Evolutionary conservation across 2,113 vertebrate species (phyloP).

Genomic region (Erpornis zantholeuca): DNA sequence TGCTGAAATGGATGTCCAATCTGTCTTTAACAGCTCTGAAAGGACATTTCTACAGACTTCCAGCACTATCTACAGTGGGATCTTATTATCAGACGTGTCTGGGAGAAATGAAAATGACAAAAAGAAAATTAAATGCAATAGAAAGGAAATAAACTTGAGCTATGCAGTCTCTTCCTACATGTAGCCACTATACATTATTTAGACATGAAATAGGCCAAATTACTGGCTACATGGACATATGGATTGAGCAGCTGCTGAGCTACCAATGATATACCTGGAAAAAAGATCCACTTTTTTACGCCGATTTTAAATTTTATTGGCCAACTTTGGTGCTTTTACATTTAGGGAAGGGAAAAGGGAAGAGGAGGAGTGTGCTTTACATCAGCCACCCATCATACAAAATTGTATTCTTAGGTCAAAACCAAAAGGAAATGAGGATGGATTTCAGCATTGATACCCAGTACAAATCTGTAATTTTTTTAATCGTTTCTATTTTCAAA

Average conservation of each 20-base stretch:
- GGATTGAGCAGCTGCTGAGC: background rate
- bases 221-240: background rate
- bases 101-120: background rate
- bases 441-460: background rate
- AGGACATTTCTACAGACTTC: background rate
- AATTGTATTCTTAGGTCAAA: background rate
- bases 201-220: background rate
- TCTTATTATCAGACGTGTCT: background rate
- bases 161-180: background rate
- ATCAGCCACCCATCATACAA: background rate
- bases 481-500: background rate
- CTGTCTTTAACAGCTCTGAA: background rate
- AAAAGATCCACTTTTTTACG: too few relatives aligned
- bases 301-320: background rate
- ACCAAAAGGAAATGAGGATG: background rate
- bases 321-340: background rate
- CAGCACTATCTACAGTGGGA: background rate
- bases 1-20: constrained; percentile 13
- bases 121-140: background rate
- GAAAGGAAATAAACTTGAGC: background rate
- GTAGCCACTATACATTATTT: background rate
- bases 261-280: background rate
- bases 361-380: background rate
- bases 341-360: background rate
- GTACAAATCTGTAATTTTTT: background rate